These are phyloP conservation scores for Gadopsis marmoratus DNA, from an alignment of 2,797 vertebrate species.

Conservation along the genomic window DNA sequence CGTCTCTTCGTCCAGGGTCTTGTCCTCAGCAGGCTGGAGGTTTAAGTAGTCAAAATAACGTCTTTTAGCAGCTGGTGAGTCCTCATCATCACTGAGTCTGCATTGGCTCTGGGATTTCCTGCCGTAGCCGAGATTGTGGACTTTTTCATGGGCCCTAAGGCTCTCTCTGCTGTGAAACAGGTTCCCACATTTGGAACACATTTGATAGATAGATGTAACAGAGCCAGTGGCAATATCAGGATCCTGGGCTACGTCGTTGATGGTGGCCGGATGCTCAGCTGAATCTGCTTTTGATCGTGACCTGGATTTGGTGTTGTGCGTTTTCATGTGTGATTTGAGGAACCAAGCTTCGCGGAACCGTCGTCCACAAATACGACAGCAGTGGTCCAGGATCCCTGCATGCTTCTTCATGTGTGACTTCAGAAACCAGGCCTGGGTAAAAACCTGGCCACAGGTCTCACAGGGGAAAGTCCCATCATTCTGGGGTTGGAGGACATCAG, in stretches of 20 bases:
- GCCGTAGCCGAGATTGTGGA: slow-evolving; percentile 84
- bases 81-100: slow-evolving; percentile 70
- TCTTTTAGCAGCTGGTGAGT: slow-evolving; percentile 83
- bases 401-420: slow-evolving; percentile 99
- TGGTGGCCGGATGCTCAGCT: slow-evolving; percentile 89
- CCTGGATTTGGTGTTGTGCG: slow-evolving; percentile 88
- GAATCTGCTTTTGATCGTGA: slow-evolving; percentile 86
- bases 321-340: slow-evolving; percentile 98
- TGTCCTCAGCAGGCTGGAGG: slow-evolving; percentile 80
- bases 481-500: slow-evolving; percentile 68
- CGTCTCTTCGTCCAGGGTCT: slow-evolving; percentile 50
- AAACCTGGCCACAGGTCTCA: slow-evolving; percentile 93
- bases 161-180: slow-evolving; percentile 93
- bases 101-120: slow-evolving; percentile 64
- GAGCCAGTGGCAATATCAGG: slow-evolving; percentile 82
- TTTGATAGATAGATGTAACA: slow-evolving; percentile 88
- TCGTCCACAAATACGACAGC: slow-evolving; percentile 94
- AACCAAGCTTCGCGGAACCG: slow-evolving; percentile 97
- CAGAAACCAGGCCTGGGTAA: slow-evolving; percentile 94
- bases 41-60: slow-evolving; percentile 89
- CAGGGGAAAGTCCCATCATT: slow-evolving; percentile 92
- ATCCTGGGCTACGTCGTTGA: slow-evolving; percentile 94
- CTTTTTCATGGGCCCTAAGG: slow-evolving; percentile 89
- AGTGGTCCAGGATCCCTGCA: slow-evolving; percentile 91
- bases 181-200: slow-evolving; percentile 96